A percentile compares a stretch with the other conserved stretches of the same genome.
Evolutionary conservation across 2,797 vertebrate species (phyloP).

Genomic region (Falco novaeseelandiae): DNA sequence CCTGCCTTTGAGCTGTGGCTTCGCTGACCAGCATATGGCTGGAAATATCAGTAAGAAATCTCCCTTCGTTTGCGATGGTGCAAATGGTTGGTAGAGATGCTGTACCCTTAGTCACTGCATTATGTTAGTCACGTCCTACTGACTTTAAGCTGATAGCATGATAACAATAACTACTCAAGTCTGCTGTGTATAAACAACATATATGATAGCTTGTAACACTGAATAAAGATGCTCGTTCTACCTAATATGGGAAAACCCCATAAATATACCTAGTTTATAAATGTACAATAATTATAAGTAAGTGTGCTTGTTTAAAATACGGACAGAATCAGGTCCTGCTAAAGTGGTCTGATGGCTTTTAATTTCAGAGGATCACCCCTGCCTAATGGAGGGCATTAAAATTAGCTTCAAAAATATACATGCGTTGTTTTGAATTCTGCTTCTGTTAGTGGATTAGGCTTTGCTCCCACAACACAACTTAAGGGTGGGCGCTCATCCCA

Average conservation of each 20-base stretch:
- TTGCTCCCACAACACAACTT: neutral
- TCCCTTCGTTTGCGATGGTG: neutral
- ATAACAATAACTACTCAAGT: neutral
- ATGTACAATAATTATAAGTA: neutral
- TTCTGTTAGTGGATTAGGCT: neutral
- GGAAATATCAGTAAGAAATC: neutral
- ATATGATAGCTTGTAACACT: neutral
- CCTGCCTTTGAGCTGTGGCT: neutral
- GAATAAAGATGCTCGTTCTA: neutral
- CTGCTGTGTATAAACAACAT: neutral
- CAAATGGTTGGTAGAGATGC: neutral
- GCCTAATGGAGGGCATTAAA: neutral
- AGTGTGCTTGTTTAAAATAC: neutral
- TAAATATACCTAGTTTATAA: neutral
- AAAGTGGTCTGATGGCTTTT: neutral
- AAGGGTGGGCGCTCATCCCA: neutral
- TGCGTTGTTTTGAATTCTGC: neutral
- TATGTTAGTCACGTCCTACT: neutral
- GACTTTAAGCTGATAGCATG: neutral
- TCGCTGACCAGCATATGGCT: neutral
- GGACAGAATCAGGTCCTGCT: neutral
- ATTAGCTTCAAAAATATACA: neutral
- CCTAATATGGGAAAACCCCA: neutral
- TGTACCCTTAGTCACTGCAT: neutral
- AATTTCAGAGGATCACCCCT: neutral